These are phyloP conservation scores for Bos indicus DNA, from an alignment of 2,113 vertebrate species.

Conservation along the genomic window DNA sequence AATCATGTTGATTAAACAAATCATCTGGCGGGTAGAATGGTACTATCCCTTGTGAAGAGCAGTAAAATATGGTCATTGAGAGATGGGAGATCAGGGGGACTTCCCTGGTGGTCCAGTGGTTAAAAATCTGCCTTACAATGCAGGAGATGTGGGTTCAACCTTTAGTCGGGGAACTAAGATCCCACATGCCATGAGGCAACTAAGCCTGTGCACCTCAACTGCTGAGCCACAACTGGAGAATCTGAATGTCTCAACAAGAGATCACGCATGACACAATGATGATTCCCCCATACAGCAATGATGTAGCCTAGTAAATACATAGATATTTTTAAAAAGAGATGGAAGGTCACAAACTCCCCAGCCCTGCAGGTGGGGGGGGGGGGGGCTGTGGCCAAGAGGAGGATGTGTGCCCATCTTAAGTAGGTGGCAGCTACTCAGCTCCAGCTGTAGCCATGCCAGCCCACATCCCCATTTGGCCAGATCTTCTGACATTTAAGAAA, in stretches of 20 bases:
- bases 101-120: background rate
- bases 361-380: background rate
- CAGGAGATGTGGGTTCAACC: background rate
- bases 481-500: background rate
- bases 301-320: background rate
- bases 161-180: background rate
- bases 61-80: background rate
- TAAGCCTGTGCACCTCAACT: background rate
- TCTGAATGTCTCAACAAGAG: background rate
- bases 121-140: background rate
- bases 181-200: background rate
- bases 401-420: no score
- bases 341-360: no score
- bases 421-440: rapidly evolving
- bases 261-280: background rate
- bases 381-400: background rate
- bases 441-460: background rate
- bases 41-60: background rate
- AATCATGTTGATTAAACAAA: background rate
- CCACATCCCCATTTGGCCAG: background rate
- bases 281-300: background rate
- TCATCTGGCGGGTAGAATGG: background rate
- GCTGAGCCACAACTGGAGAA: background rate
- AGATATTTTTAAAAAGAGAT: background rate
- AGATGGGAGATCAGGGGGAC: no score